These are phyloP conservation scores for Brachyptera putata DNA, from an alignment of 2,888 invertebrate genomes.

Conservation along the genomic window DNA sequence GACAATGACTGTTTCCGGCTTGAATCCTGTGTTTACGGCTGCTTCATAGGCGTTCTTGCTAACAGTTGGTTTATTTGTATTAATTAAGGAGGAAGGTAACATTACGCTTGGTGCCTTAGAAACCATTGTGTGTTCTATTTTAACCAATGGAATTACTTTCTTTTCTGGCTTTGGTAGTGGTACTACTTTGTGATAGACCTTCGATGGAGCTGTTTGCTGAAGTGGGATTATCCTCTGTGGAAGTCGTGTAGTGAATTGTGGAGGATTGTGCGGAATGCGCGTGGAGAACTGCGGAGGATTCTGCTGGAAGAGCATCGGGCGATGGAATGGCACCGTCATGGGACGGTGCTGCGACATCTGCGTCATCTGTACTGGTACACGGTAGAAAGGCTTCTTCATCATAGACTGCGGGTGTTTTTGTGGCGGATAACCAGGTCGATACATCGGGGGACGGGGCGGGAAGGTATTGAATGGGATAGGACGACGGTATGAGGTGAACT, in stretches of 20 bases:
- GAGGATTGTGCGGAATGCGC: too few species aligned
- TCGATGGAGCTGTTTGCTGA: background rate
- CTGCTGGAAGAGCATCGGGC: slow-evolving; percentile 4
- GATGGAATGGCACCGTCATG: slow-evolving; percentile 8
- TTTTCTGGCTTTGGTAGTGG: slow-evolving; percentile 31
- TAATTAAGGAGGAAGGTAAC: background rate
- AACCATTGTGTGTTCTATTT: slow-evolving; percentile 12
- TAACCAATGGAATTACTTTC: slow-evolving; percentile 29
- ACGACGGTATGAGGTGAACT: slow-evolving; percentile 20
- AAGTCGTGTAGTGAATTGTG: background rate
- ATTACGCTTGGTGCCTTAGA: background rate
- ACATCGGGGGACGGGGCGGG: slow-evolving; percentile 16
- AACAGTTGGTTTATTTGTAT: background rate
- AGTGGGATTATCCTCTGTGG: slow-evolving; percentile 3
- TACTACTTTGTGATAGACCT: slow-evolving; percentile 5
- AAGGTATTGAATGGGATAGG: slow-evolving; percentile 22
- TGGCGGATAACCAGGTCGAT: slow-evolving; percentile 8
- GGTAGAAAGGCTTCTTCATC: slow-evolving; percentile 30
- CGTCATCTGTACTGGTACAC: slow-evolving; percentile 6
- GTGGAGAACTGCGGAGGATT: background rate
- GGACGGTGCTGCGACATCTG: slow-evolving; percentile 18
- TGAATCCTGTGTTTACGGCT: slow-evolving; percentile 62
- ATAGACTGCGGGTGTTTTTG: background rate
- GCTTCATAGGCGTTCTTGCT: slow-evolving; percentile 39
- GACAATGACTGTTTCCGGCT: slow-evolving; percentile 73